Conservation (phyloP, 2,888 invertebrate genomes). For the Escarpia spicata region DNA sequence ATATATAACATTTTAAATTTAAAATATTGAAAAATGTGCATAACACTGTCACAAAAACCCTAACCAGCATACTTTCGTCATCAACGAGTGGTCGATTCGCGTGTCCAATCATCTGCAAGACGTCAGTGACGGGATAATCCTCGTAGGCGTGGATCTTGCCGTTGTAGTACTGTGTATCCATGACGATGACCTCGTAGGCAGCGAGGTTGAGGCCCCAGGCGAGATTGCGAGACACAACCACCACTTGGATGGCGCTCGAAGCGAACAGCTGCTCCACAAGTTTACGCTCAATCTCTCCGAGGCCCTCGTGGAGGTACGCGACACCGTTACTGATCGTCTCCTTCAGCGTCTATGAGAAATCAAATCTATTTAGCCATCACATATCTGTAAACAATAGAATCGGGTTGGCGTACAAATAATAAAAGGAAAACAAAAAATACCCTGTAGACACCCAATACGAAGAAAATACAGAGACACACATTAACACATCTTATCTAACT, state of each 20-base stretch:
- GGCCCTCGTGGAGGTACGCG: conserved; percentile 96
- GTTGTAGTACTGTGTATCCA: conserved; percentile 94
- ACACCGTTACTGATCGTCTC: conserved; percentile 95
- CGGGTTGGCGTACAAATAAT: neutral
- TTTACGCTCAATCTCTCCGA: conserved; percentile 83
- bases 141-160: conserved; percentile 84
- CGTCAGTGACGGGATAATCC: conserved; percentile 97
- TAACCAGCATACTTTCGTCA: conserved; percentile 76
- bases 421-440: neutral
- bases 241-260: conserved; percentile 87
- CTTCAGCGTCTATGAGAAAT: conserved; percentile 76
- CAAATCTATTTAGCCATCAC: neutral
- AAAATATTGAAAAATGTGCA: no score
- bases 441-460: no score
- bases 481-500: no score
- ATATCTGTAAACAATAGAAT: neutral
- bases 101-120: conserved; percentile 96
- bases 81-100: conserved; percentile 93
- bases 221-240: conserved; percentile 90
- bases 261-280: conserved; percentile 93
- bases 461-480: no score
- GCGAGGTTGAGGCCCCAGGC: conserved; percentile 90
- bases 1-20: neutral
- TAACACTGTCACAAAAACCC: neutral
- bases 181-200: conserved; percentile 93